Conservation (phyloP, 2,888 invertebrate genomes). For the Andrena bicolor region DNA sequence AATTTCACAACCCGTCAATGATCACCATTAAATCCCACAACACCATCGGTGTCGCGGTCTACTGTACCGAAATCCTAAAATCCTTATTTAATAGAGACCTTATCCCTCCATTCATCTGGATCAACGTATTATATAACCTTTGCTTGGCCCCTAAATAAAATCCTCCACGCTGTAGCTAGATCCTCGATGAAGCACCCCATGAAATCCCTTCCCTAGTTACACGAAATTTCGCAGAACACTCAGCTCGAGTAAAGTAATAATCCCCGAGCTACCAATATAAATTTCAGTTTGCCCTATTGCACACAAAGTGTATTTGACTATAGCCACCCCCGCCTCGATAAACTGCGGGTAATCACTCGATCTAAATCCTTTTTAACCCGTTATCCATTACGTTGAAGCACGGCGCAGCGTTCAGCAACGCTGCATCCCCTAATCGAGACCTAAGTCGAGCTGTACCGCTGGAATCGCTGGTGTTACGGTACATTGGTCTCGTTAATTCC, state of each 20-base stretch:
- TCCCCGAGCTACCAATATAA: background rate
- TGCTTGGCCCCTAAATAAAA: background rate
- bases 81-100: too few species aligned
- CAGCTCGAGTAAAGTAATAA: background rate
- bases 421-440: conserved; percentile 25
- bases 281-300: background rate
- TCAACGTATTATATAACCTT: too few species aligned
- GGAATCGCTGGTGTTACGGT: conserved; percentile 24
- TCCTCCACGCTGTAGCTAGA: background rate
- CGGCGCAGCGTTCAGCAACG: conserved; percentile 4
- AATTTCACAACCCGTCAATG: too few species aligned
- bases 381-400: conserved; percentile 27
- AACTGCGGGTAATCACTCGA: background rate
- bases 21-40: too few species aligned
- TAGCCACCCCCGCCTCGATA: background rate
- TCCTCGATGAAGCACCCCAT: background rate
- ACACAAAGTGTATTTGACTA: background rate
- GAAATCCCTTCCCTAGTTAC: background rate
- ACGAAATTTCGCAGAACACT: background rate
- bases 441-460: conserved; percentile 1
- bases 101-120: too few species aligned
- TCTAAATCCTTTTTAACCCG: conserved; percentile 17
- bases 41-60: too few species aligned
- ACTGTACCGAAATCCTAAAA: too few species aligned
- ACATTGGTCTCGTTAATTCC: conserved; percentile 44